Evolutionary conservation across 1,140 invertebrate genomes (phyloP), one percentile per base, ranked within the genome.

Genomic region (Leptinotarsa defecta): DNA sequence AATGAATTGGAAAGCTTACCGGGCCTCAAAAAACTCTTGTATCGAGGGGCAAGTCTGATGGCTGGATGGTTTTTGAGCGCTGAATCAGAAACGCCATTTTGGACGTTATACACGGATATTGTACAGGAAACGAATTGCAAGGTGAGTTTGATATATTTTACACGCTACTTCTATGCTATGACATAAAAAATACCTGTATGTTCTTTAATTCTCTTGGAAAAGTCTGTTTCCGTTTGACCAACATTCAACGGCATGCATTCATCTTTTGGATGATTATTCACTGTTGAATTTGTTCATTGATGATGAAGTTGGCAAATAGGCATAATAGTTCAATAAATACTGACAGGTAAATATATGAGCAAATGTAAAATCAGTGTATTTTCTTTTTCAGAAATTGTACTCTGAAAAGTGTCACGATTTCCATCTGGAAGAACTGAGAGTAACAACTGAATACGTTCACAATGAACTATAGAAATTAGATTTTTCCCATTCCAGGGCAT

Each of bases 361-460:
- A 34, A 34, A 34, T 43, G 34, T 43, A 43, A 43, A 73, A n/a
- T 62, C 1, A n/a, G 15, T 19, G 15, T 62, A 61, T 34, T 65
- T 75, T 76, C 73, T 48, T 77, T 85, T 87, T 79, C 86, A 95
- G 93, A 87, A 85, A 0, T 91, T 90, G 79, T 94, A 91, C 82
- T 91, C 91, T 74, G 91, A 90, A 0, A 89, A 93, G 68, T 94
- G 94, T 80, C 88, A 88, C 34, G 88, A 90, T 3, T 95, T 94
- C 86, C 92, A 94, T 81, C 90, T 93, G 84, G 93, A 94, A 84
- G 93, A 95, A 85, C 85, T 92, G 24, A 91, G 90, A 88, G 92
- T 93, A 19, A 94, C 92, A 27, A 93, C 92, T 43, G 93, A 94
- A 88, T 92, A 91, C 73, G 88, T 91, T 79, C 93, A 94, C 83